phyloP scores from a whole-genome alignment of 2,888 invertebrate genomes.

The Pemphredon lugubris region DNA sequence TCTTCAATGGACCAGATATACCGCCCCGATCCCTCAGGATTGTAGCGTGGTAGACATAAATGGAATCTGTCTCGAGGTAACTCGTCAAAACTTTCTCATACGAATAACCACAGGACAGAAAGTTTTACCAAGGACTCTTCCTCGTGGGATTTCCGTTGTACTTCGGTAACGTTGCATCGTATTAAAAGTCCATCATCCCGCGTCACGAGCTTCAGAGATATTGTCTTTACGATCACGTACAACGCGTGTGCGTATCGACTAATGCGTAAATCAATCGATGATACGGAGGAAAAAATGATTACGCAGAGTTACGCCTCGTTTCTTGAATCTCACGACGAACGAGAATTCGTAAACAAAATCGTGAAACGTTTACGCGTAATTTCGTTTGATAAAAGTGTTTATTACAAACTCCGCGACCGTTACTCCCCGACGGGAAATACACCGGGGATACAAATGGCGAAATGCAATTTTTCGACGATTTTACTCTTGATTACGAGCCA shows the following conservation, averaged over 20 bases:
- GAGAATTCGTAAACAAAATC: no score
- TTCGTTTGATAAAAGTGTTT: no score
- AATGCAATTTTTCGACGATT: no score
- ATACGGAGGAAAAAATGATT: background rate
- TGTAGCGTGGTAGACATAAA: slow-evolving; percentile 29
- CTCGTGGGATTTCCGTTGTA: slow-evolving; percentile 19
- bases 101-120: slow-evolving; percentile 44
- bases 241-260: background rate
- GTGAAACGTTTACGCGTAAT: no score
- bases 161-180: slow-evolving; percentile 11
- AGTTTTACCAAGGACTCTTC: slow-evolving; percentile 34
- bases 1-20: slow-evolving; percentile 30
- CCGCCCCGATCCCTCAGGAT: slow-evolving; percentile 43
- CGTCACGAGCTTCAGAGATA: background rate
- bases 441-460: no score
- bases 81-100: slow-evolving; percentile 47
- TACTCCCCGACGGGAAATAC: no score
- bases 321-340: no score
- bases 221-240: background rate
- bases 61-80: slow-evolving; percentile 49
- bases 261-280: background rate
- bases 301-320: no score
- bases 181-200: slow-evolving; percentile 42
- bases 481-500: no score
- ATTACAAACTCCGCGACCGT: no score